Conservation (phyloP, 2,888 invertebrate genomes). For the Acrobasis suavella region DNA sequence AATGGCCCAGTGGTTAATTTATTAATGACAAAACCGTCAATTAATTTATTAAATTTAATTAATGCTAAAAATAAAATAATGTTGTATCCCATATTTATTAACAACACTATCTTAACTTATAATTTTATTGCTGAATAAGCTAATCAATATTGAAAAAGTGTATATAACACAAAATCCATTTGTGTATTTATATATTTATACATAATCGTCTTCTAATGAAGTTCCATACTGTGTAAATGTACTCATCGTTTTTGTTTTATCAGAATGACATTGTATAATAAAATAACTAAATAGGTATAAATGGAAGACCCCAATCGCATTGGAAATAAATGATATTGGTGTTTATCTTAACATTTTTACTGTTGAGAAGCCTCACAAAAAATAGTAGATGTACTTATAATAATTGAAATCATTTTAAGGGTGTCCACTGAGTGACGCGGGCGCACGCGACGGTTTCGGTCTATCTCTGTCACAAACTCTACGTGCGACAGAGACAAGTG, state of each 20-base stretch:
- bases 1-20: slow-evolving; percentile 27
- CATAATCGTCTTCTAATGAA: not conserved
- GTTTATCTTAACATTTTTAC: not conserved
- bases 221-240: no score
- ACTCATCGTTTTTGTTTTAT: not conserved
- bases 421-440: no score
- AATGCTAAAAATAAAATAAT: slow-evolving; percentile 4
- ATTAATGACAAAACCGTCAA: slow-evolving; percentile 44
- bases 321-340: not conserved
- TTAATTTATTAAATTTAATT: slow-evolving; percentile 46
- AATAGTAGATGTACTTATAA: no score
- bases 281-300: not conserved
- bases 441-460: no score
- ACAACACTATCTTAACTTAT: not conserved
- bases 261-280: not conserved
- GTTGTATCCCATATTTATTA: not conserved
- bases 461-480: no score
- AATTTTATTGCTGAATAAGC: not conserved
- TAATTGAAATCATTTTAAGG: no score
- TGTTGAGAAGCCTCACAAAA: not conserved
- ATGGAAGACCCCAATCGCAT: not conserved
- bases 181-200: not conserved
- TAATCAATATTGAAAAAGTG: not conserved
- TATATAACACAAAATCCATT: not conserved
- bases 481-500: no score